phyloP scores from a whole-genome alignment of 2,888 invertebrate genomes.

The Drosophila mimica region DNA sequence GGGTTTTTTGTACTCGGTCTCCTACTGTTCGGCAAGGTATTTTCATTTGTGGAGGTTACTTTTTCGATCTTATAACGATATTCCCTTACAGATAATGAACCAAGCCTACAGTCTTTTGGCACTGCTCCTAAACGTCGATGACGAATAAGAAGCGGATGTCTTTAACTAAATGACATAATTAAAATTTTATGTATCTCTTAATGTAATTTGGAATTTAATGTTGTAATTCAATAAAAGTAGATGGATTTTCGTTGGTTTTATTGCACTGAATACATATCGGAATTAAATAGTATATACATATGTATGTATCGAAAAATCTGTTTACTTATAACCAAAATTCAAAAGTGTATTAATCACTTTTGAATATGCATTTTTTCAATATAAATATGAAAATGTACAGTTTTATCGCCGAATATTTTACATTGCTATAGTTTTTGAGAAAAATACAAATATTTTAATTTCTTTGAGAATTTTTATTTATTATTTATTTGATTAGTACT shows the following conservation, averaged over 20 bases:
- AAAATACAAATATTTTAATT: background rate
- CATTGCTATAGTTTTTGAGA: background rate
- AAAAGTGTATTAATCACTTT: background rate
- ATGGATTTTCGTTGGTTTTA: background rate
- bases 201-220: background rate
- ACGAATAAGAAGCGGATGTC: background rate
- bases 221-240: constrained; percentile 6
- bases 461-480: background rate
- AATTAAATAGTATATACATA: background rate
- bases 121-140: constrained; percentile 53
- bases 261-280: background rate
- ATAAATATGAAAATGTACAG: background rate
- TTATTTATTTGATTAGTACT: background rate
- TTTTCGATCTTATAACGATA: background rate
- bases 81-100: constrained; percentile 53
- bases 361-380: background rate
- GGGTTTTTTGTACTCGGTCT: constrained; percentile 28
- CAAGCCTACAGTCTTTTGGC: constrained; percentile 66
- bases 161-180: background rate
- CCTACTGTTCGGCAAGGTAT: constrained; percentile 29
- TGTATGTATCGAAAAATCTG: background rate
- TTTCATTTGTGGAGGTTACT: background rate
- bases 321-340: background rate
- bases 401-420: background rate
- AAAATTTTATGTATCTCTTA: background rate